Evolutionary conservation across 2,888 invertebrate species (phyloP), one percentile per base, ranked within the genome.

Genomic region (Lasioglossum morio): DNA sequence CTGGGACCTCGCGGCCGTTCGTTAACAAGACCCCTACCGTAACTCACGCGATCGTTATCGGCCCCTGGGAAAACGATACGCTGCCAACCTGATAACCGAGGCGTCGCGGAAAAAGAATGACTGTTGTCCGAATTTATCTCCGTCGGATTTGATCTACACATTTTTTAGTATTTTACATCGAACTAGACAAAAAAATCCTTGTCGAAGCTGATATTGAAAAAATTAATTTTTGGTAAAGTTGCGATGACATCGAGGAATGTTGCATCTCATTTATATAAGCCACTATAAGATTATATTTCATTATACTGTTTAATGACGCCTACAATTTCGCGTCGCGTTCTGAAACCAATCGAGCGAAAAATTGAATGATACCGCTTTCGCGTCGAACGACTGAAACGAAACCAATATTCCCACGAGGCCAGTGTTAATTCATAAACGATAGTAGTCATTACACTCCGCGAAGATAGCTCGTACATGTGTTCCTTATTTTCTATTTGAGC

Each of bases 21-120:
- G 90, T 91, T 85, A 88, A 87, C 87, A 76, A 74, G 76, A 57
- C 37, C 77, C 87, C 66, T 40, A 43, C 40, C 76, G 76, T 82
- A 88, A 84, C 90, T 87, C 84, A 86, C 72, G 82, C 78, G 90
- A 89, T 91, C 85, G 83, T 86, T 88, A 91, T 91, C 90, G 84
- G 8, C 30, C 27, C 74, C 70, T 86, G 91, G 82, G 91, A 88
- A 91, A 91, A 37, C 89, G 82, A 81, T 77, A 89, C 85, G 78
- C 70, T 27, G 73, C 74, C 63, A 63, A 30, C 27, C 16, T 63
- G 63, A 63, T 63, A 30, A 30, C 27, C 60, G 27, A 14, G 27
- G 27, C n/a, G n/a, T 57, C 57, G 10, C 53, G 53, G 53, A n/a
- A 53, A 53, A 53, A 3, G 23, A 53, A 10, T 10, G 23, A 53